Percentiles rank a stretch among this genome's conserved stretches.
Evolutionary conservation across 1,140 invertebrate species (phyloP).

Genomic region (Hormaphis cornu): DNA sequence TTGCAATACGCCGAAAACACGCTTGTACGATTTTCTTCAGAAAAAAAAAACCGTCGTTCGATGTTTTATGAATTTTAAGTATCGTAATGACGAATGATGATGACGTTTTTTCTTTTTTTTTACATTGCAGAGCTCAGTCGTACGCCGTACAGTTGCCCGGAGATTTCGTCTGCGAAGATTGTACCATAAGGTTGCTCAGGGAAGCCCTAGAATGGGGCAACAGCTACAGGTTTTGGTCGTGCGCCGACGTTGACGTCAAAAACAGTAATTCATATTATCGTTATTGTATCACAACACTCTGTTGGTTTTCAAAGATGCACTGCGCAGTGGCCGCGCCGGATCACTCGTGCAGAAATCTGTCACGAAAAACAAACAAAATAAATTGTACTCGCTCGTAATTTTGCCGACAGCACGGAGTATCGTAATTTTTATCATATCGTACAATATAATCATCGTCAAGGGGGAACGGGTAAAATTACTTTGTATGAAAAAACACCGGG

Average conservation of each 20-base stretch:
- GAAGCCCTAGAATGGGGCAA: slow-evolving; percentile 82
- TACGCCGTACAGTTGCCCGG: slow-evolving; percentile 68
- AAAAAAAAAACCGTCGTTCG: no score
- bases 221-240: slow-evolving; percentile 85
- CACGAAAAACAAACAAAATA: no score
- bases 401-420: no score
- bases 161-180: slow-evolving; percentile 77
- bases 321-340: no score
- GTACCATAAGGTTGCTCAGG: slow-evolving; percentile 75
- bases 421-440: no score
- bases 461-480: no score
- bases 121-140: slow-evolving; percentile 68
- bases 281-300: not conserved
- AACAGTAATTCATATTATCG: slow-evolving; percentile 33
- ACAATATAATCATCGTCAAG: no score
- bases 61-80: not conserved
- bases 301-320: not conserved
- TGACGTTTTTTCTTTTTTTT: slow-evolving; percentile 34
- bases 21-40: not conserved
- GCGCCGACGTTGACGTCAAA: slow-evolving; percentile 83
- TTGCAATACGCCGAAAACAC: not conserved
- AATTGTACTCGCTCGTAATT: no score
- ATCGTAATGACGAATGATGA: not conserved
- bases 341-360: not conserved
- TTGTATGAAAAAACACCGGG: no score